Base-by-base conservation (phyloP, 2,888 invertebrate genomes). In the Eupithecia inturbata region DNA sequence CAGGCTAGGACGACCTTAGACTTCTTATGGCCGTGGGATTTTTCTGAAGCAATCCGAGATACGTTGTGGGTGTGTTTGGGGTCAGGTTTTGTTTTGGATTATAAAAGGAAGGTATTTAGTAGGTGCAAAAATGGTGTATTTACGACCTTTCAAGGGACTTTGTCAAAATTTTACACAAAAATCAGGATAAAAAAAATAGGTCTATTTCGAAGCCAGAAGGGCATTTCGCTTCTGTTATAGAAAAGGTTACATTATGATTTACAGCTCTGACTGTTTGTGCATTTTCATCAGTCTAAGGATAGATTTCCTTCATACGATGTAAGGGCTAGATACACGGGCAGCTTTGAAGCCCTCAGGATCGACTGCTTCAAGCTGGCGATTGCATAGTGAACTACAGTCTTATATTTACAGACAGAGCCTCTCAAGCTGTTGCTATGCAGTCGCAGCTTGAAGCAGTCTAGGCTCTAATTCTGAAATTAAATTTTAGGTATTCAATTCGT, bases 1-100 rank as follows among this genome's bases (percentile, higher is more conserved):
- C 88, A 87, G 94, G 93, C 94, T 91, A 93, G 84, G 84, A 89
- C 83, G 87, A 90, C 90, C 90, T 91, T 88, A 84, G 87, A 87
- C 89, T 91, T 57, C 57, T 57, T 57, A 57, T 83, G 88, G 91
- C 88, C 93, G 94, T 94, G 94, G 91, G 94, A 94, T 88, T 89
- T 88, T 89, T 77, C 82, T 83, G 80, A 81, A 80, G 81, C 80
- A 80, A 80, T 75, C 83, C 69, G 80, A 88, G 89, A 89, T 91
- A 91, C 89, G 85, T 85, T 82, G 88, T 77, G 81, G 73, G 75
- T 72, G 77, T 77, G 57, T 74, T 70, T 80, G 72, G 64, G 71
- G 60, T 74, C 67, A 71, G 70, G 67, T 22, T 57, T 68, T 57
- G 71, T 73, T 39, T 66, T 68, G 49, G 16, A 22, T 36, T 26